Evolutionary conservation across 2,888 invertebrate genomes (phyloP), one percentile per base, ranked within the genome.

Genomic region (Arrhopalites spinosus): DNA sequence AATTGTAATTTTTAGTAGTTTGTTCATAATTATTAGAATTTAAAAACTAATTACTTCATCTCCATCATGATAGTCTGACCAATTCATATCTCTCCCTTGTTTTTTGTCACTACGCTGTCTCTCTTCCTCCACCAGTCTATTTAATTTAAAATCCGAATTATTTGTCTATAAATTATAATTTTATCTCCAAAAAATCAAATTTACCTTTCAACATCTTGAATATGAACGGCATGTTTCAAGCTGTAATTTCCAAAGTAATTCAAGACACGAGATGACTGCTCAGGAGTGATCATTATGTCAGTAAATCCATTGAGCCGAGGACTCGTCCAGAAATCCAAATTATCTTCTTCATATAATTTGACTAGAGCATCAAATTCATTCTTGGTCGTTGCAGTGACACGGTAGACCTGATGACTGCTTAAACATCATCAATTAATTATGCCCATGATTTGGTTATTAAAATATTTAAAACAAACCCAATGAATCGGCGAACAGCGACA

Each of bases 231-330:
- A 72, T 78, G 79, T 0, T 77, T 78, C 47, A 81, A 72, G 20
- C 36, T 50, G 23, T 70, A 17, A 30, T 30, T 70, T 56, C 1
- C 15, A 36, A 81, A 66, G 3, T 56, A 73, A 63, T 80, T 78
- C 15, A 79, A 1, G n/a, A 76, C 63, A 0, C 74, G 53, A 11
- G 77, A 56, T 45, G 80, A 87, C 78, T 90, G 89, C 1, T 92
- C 92, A 0, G 93, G 90, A 20, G 27, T 56, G 11, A 66, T 20
- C 30, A 47, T 43, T 30, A 73, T 66, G 30, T 73, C 73, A 2
- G 73, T 73, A n/a, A 64, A 53, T 20, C 73, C 64, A 27, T 25
- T 29, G 5, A 25, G 25, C 17, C 63, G 45, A 1, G 64, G 63
- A 5, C 47, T 5, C 0, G 63, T 73, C 73, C 73, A 73, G 29